phyloP scores from a whole-genome alignment of 2,797 vertebrate genomes.

The Sarcophilus harrisii region DNA sequence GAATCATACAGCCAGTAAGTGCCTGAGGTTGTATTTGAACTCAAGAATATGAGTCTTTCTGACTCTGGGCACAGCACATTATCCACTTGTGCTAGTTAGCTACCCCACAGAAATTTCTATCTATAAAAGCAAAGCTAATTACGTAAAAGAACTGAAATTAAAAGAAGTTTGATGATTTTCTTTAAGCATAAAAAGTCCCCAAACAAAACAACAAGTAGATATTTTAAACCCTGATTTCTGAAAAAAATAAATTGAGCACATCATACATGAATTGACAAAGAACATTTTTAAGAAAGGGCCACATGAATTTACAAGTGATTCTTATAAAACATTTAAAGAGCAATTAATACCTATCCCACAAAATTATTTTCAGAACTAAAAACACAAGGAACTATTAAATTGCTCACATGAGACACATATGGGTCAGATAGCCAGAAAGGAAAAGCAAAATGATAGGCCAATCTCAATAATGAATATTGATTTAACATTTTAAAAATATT shows the following conservation, averaged over 20 bases:
- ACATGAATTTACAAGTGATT: background rate
- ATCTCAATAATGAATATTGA: background rate
- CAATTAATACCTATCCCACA: background rate
- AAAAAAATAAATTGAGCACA: background rate
- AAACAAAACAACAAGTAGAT: background rate
- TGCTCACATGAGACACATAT: background rate
- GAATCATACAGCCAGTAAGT: background rate
- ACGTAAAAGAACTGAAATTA: background rate
- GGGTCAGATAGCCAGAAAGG: background rate
- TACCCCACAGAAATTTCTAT: background rate
- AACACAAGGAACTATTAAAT: background rate
- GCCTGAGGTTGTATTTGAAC: background rate
- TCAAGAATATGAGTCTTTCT: background rate
- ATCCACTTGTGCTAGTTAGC: background rate
- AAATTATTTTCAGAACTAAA: background rate
- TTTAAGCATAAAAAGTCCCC: background rate
- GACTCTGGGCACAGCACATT: background rate
- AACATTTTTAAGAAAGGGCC: background rate
- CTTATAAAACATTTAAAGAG: background rate
- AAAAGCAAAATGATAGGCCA: background rate
- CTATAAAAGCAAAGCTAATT: background rate
- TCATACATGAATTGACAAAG: background rate
- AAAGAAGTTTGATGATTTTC: background rate
- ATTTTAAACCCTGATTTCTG: background rate
- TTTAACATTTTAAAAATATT: background rate